Base-by-base conservation (phyloP, 2,797 vertebrate species). In the Rhodeus uyekii region DNA sequence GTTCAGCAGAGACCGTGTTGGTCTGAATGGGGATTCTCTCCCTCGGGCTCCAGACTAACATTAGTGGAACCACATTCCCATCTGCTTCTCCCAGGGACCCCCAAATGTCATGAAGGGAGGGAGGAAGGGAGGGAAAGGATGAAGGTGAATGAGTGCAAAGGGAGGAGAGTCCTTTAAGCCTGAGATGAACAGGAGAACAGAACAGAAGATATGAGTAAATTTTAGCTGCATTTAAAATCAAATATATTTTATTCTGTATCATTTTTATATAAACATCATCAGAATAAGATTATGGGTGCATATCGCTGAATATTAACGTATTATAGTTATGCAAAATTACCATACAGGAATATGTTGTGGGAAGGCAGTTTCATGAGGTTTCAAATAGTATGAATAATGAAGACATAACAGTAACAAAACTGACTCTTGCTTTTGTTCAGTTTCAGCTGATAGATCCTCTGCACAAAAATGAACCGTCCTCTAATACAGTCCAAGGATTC, bases 401-500 rank as follows among this genome's bases (percentile, higher is more conserved):
- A 79, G 38, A 58, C 27, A 39, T 50, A 36, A 72, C 32, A 22
- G 44, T 32, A 29, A 76, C 55, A 63, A 76, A 76, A 76, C 53
- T 18, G 22, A 22, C 44, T 32, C 2, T 67, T 67, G 44, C 38
- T 24, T 34, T 77, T 78, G 29, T 78, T 78, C 38, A 61, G 4
- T 44, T 61, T 1, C 36, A 32, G 46, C 46, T 22, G 39, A 72
- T 32, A 53, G 60, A 27, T 19, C 10, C 44, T 46, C 44, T 32
- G 60, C 48, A 75, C 18, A 55, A 68, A n/a, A 82, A 76, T 76
- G 24, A 76, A 46, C 87, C 90, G 87, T 87, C 87, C 80, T 87
- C 83, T 87, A 84, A 82, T 90, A 90, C 83, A 87, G 77, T 82
- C 80, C 74, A 73, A 38, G 63, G 64, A 91, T 91, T 92, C 91